Evolutionary conservation across 2,888 invertebrate species (phyloP).

Genomic region (Campaea margaritaria): DNA sequence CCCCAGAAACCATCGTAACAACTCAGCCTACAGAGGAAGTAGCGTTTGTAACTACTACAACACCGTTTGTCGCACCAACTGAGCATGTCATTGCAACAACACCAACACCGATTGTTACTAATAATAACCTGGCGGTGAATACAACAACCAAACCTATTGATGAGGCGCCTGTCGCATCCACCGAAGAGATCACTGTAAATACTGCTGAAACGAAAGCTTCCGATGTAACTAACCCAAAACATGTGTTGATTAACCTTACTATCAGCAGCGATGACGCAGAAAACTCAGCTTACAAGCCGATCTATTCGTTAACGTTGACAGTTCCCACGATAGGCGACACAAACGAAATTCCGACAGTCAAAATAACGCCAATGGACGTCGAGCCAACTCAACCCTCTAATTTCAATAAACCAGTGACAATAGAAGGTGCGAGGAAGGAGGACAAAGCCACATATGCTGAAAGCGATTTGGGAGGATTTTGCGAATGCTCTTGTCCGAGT

Average conservation of each 20-base stretch:
- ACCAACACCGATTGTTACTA: conserved; percentile 56
- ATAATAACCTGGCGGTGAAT: conserved; percentile 53
- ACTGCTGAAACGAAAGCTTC: conserved; percentile 64
- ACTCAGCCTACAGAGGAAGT: conserved; percentile 47
- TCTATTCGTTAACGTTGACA: conserved; percentile 92
- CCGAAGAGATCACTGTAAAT: conserved; percentile 57
- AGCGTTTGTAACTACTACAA: conserved; percentile 50
- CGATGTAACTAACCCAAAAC: conserved; percentile 80
- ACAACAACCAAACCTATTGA: conserved; percentile 47
- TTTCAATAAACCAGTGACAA: conserved; percentile 74
- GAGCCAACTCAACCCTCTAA: conserved; percentile 73
- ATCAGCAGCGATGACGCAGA: conserved; percentile 82
- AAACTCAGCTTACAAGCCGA: conserved; percentile 83
- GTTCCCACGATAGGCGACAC: conserved; percentile 88
- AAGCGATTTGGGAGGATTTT: conserved; percentile 86
- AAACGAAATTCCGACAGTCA: conserved; percentile 82
- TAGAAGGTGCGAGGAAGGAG: conserved; percentile 62
- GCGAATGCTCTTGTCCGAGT: conserved; percentile 90
- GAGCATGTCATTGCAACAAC: conserved; percentile 64
- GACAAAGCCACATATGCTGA: conserved; percentile 55
- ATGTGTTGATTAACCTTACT: conserved; percentile 92
- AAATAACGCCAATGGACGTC: conserved; percentile 80
- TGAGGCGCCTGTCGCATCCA: conserved; percentile 40
- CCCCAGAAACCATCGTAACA: conserved; percentile 48
- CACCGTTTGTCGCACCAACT: conserved; percentile 54